A percentile compares a stretch with the other conserved stretches of the same genome.
phyloP scores from a whole-genome alignment of 2,113 vertebrate species.

The Thinocorus orbignyianus region DNA sequence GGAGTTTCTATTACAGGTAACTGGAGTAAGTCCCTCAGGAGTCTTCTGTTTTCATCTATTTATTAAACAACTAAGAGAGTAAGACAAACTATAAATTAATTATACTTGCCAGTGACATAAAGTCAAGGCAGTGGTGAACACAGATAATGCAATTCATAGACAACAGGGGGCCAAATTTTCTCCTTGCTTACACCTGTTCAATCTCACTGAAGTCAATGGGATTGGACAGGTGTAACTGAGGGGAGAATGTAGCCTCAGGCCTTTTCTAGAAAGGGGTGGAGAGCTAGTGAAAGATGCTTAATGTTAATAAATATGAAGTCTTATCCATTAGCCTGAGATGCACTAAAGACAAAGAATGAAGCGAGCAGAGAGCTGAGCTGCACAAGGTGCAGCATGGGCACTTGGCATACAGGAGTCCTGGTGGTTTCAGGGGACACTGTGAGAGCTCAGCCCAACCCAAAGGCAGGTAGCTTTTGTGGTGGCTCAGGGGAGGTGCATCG shows the following conservation, averaged over 20 bases:
- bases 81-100: slow-evolving; percentile 71
- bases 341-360: neutral
- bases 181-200: slow-evolving; percentile 62
- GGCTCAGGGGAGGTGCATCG: neutral
- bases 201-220: slow-evolving; percentile 52
- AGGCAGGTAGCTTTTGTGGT: neutral
- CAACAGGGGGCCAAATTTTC: slow-evolving; percentile 66
- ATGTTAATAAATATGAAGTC: slow-evolving; percentile 52
- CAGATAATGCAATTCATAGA: slow-evolving; percentile 48
- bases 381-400: neutral
- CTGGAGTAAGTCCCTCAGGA: slow-evolving; percentile 48
- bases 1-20: slow-evolving; percentile 65
- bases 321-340: slow-evolving; percentile 39
- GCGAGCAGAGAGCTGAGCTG: neutral
- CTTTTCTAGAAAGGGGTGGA: slow-evolving; percentile 39
- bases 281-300: slow-evolving; percentile 46
- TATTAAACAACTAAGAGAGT: slow-evolving; percentile 68
- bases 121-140: slow-evolving; percentile 49
- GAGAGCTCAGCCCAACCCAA: neutral
- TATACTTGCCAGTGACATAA: slow-evolving; percentile 45
- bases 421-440: neutral
- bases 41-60: slow-evolving; percentile 69
- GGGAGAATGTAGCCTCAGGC: slow-evolving; percentile 65
- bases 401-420: neutral
- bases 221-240: slow-evolving; percentile 68